Base-by-base conservation (phyloP, 1,140 invertebrate genomes). In the Leguminivora glycinivorella region DNA sequence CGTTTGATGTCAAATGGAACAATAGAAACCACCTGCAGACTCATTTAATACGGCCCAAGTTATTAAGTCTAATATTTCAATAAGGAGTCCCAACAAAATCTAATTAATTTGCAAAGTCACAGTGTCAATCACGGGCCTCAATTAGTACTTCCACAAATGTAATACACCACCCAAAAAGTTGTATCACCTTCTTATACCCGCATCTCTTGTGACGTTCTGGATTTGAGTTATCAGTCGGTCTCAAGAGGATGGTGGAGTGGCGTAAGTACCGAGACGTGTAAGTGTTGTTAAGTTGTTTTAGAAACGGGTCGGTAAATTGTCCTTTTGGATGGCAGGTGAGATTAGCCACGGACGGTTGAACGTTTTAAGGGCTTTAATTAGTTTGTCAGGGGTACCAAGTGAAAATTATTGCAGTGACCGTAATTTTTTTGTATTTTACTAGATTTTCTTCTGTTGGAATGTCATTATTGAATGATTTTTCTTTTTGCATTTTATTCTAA, bases 41-140 rank as follows among this genome's bases (percentile, higher is more conserved):
- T 63, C 58, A 34, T 26, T 63, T 63, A 63, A 63, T 63, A 63
- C 9, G 58, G 25, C 58, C 56, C 58, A 63, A 29, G 58, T 63
- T 63, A 63, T 63, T 63, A 63, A 26, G 58, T 63, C 58, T 63
- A 63, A 63, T 63, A 63, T 29, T 63, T 63, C 58, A 63, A 63
- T 63, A 63, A 63, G 58, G 26, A 26, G 26, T 26, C 58, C 58
- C 58, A 63, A 63, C 58, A 63, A 63, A 63, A 63, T 63, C 58
- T 63, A 63, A 63, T 63, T 63, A 63, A 63, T 63, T 63, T 31
- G 58, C 58, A 63, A 63, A 63, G 58, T 63, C 58, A 63, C 58
- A 63, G 58, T 63, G 58, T 63, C 58, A 63, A 63, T 63, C 58
- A 63, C 58, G 58, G 26, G 25, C 22, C 58, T 63, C 58, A 63